Evolutionary conservation across 1,140 invertebrate species (phyloP).

Genomic region (Lasioglossum albipes): DNA sequence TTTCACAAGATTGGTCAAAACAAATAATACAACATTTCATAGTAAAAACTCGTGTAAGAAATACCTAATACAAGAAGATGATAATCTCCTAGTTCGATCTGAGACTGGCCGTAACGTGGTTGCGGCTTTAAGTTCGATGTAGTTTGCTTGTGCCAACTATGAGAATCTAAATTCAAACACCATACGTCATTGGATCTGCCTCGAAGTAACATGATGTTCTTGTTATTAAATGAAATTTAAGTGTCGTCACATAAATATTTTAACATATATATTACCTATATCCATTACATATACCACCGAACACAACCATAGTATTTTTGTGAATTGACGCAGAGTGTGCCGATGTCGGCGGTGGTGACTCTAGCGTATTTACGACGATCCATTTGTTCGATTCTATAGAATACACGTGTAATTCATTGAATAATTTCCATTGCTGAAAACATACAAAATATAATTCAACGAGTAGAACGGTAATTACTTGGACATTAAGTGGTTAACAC

Average conservation of each 20-base stretch:
- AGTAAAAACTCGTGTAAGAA: constrained; percentile 15
- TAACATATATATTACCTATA: constrained; percentile 65
- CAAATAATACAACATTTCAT: not conserved
- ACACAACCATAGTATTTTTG: constrained; percentile 93
- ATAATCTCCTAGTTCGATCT: constrained; percentile 86
- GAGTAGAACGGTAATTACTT: not conserved
- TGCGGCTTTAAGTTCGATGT: constrained; percentile 86
- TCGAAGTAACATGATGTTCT: constrained; percentile 43
- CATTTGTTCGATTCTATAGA: constrained; percentile 91
- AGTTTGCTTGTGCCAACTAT: constrained; percentile 88
- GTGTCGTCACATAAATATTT: not conserved
- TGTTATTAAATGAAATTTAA: constrained; percentile 24
- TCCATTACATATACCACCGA: constrained; percentile 86
- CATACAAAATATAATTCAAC: constrained; percentile 12
- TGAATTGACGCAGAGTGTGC: constrained; percentile 96
- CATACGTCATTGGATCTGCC: constrained; percentile 92
- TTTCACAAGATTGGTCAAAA: constrained; percentile 57
- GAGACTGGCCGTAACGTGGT: constrained; percentile 94
- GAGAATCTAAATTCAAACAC: constrained; percentile 90
- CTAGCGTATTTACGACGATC: constrained; percentile 85
- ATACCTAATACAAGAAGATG: constrained; percentile 87
- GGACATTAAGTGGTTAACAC: not conserved
- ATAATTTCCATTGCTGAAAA: constrained; percentile 87
- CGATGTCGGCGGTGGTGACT: constrained; percentile 88
- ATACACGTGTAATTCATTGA: constrained; percentile 96